Percentiles rank a stretch among this genome's conserved stretches.
These are phyloP conservation scores for Lacerta agilis DNA, from an alignment of 2,797 vertebrate genomes.

Conservation along the genomic window DNA sequence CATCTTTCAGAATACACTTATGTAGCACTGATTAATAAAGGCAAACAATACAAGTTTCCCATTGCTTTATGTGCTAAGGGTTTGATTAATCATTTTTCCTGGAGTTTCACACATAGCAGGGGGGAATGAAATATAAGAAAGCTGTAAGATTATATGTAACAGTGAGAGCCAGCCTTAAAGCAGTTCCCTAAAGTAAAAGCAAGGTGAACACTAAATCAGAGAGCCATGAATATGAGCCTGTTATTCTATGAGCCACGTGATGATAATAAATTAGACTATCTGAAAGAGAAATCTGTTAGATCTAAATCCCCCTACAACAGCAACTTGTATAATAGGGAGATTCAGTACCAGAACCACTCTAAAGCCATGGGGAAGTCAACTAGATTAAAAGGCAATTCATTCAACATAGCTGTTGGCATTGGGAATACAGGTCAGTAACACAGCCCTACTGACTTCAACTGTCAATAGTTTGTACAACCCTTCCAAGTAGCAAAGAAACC, in stretches of 20 bases:
- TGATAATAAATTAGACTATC: slow-evolving; percentile 8
- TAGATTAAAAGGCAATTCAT: not conserved
- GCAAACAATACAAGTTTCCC: slow-evolving; percentile 40
- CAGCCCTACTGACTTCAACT: too few relatives aligned
- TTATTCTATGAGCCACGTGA: slow-evolving; percentile 30
- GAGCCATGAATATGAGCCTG: slow-evolving; percentile 46
- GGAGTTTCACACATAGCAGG: slow-evolving; percentile 52
- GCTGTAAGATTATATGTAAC: slow-evolving; percentile 39
- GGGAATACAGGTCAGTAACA: too few relatives aligned
- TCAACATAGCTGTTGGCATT: not conserved
- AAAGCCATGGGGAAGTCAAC: not conserved
- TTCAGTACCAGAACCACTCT: slow-evolving; percentile 12
- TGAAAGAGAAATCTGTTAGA: slow-evolving; percentile 27
- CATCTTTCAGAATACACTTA: not conserved
- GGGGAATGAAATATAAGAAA: slow-evolving; percentile 57
- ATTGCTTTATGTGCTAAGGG: slow-evolving; percentile 35
- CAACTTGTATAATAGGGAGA: not conserved
- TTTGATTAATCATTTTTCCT: slow-evolving; percentile 64
- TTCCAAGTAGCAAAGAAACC: not conserved
- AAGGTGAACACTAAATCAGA: slow-evolving; percentile 57
- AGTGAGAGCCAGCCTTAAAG: slow-evolving; percentile 52
- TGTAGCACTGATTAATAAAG: slow-evolving; percentile 48
- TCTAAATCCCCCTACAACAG: slow-evolving; percentile 32
- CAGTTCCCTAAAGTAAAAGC: slow-evolving; percentile 48
- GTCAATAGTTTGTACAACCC: not conserved